Base-by-base conservation (phyloP, 2,113 vertebrate genomes). In the Nannobrachium achirus region DNA sequence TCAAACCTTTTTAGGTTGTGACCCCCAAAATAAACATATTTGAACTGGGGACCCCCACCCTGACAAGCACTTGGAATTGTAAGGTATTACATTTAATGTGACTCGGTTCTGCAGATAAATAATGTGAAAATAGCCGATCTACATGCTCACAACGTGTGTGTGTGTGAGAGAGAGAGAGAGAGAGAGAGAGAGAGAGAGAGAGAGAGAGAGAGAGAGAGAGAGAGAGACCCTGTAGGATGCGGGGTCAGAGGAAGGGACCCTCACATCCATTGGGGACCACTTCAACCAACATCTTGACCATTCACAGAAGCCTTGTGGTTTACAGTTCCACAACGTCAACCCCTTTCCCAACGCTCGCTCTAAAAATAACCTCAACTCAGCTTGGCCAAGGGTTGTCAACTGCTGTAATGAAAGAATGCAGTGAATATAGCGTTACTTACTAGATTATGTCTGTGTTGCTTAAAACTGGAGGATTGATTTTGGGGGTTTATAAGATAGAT, bases 251-350 rank as follows among this genome's bases (percentile, higher is more conserved):
- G 20, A 46, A 45, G 7, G 38, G 49, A 66, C 52, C 49, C 50
- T 63, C 18, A 42, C 71, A 41, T 48, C 15, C 62, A 63, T 3
- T 19, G 25, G 69, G 80, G 79, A 46, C 69, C 19, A 51, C 33
- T 82, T 75, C 66, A 53, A 73, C 33, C 66, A 71, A 57, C 44
- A 58, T 25, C 60, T n/a, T 59, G 10, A 80, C 19, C 39, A 63
- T 70, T 69, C 55, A 66, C 66, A 57, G 72, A 78, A 78, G 81
- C 41, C 14, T 71, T 78, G 60, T 71, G 76, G 71, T 78, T 78
- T 73, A 67, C 39, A 73, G 14, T 41, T 57, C 33, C 55, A 19
- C 53, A n/a, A 40, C 5, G 53, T 66, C 56, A 66, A 59, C 63
- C 69, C 55, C 6, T 4, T 81, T 84, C 73, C 69, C 76, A 78